These are phyloP conservation scores for Gymnodraco acuticeps DNA, from an alignment of 2,797 vertebrate genomes.

Conservation along the genomic window DNA sequence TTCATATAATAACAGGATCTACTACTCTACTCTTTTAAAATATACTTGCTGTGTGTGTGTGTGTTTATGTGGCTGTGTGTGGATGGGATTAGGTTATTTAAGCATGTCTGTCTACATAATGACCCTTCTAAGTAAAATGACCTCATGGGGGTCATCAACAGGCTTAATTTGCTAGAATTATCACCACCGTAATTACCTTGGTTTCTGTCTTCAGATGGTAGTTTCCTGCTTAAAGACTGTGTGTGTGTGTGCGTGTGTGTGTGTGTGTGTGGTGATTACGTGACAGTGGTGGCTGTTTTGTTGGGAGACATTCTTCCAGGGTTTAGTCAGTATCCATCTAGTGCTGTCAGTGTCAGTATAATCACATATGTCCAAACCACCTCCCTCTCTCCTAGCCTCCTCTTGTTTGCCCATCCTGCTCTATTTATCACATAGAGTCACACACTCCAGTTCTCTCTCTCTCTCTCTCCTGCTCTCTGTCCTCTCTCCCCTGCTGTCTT, in stretches of 20 bases:
- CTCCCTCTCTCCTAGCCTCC: slow-evolving; percentile 1
- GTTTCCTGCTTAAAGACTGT: slow-evolving; percentile 13
- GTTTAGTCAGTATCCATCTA: slow-evolving; percentile 28
- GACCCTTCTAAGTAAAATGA: slow-evolving; percentile 55
- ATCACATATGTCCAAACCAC: slow-evolving; percentile 45
- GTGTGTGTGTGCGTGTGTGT: not conserved
- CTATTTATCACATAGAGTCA: slow-evolving; percentile 43
- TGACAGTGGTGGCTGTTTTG: slow-evolving; percentile 51
- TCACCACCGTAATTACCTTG: slow-evolving; percentile 32
- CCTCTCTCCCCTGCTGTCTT: slow-evolving; percentile 3
- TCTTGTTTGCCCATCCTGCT: slow-evolving; percentile 41
- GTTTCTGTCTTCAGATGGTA: slow-evolving; percentile 25
- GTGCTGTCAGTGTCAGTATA: slow-evolving; percentile 48
- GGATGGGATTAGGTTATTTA: slow-evolving; percentile 15
- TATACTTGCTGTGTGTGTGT: no score
- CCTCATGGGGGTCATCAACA: slow-evolving; percentile 47
- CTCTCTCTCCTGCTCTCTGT: not conserved
- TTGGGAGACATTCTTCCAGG: slow-evolving; percentile 26
- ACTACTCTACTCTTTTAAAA: no score
- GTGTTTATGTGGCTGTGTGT: not conserved
- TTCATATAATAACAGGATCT: no score
- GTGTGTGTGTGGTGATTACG: slow-evolving; percentile 17
- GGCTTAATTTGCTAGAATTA: slow-evolving; percentile 37
- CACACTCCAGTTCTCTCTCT: not conserved
- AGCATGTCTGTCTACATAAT: slow-evolving; percentile 39